A percentile compares a stretch with the other conserved stretches of the same genome.
Evolutionary conservation across 2,113 vertebrate genomes (phyloP).

Genomic region (Talpa occidentalis): DNA sequence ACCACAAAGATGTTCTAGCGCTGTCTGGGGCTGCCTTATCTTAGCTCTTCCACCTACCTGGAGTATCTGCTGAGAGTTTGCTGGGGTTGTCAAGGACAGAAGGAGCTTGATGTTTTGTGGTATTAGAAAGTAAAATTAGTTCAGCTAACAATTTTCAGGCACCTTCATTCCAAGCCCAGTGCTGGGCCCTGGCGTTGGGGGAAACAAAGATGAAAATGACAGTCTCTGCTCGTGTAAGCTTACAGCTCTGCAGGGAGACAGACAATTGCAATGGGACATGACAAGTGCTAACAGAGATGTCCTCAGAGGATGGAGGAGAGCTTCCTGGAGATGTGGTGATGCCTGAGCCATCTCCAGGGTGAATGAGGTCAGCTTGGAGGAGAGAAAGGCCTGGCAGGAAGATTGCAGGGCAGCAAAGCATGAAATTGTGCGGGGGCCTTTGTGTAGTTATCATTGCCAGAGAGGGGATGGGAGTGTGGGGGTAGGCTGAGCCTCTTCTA

Average conservation of each 20-base stretch:
- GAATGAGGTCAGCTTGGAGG: not conserved
- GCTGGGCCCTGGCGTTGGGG: not conserved
- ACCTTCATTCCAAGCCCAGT: not conserved
- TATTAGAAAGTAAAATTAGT: not conserved
- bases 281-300: not conserved
- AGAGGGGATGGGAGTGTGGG: fast-evolving
- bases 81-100: not conserved
- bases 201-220: not conserved
- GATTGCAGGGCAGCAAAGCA: not conserved
- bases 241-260: not conserved
- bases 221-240: not conserved
- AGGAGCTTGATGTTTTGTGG: not conserved
- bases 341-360: not conserved
- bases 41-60: not conserved
- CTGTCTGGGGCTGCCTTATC: not conserved
- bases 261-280: not conserved
- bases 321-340: not conserved
- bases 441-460: not conserved
- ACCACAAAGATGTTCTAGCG: not conserved
- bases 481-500: not conserved
- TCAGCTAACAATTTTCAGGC: not conserved
- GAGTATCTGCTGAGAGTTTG: not conserved
- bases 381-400: not conserved
- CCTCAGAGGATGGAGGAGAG: not conserved
- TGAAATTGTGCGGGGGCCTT: not conserved